Base-by-base conservation (phyloP, 2,888 invertebrate genomes). In the Epistrophe eligans region DNA sequence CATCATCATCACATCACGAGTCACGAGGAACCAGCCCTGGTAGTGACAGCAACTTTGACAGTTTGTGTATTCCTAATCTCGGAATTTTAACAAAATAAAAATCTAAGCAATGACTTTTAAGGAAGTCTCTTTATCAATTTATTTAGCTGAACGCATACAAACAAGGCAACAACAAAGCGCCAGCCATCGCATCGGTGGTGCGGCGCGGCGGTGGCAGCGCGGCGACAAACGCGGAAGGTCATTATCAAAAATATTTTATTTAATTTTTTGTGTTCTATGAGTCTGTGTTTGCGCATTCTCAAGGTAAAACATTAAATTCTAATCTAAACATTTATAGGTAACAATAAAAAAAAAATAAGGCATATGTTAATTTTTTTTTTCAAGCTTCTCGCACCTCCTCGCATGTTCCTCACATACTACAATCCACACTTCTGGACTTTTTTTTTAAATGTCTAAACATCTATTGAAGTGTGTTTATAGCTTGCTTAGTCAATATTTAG, bases 401-500 rank as follows among this genome's bases (percentile, higher is more conserved):
- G 2, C 19, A 24, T n/a, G 13, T 40, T 43, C 17, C 13, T n/a
- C 17, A 67, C 24, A 24, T 24, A 24, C 24, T 15, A 57, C 55
- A 11, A 11, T 48, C 50, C 24, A 60, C n/a, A 50, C 11, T 43
- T 15, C 40, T 32, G 48, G 55, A 67, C 50, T 50, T 48, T 67
- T 62, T 40, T 71, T 62, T 50, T 9, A 57, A 72, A 58, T 80
- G 73, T 67, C 60, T 50, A 52, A 67, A 67, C 77, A 60, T 35
- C 72, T 77, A 72, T 45, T 67, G 66, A 72, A 67, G 24, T 76
- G 62, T 67, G 40, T 72, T 82, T 57, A 74, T 79, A 52, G 62
- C 50, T 24, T 43, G 70, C 66, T 84, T 80, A 84, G 84, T 77
- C 73, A 73, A 62, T 85, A 77, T 77, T 81, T 85, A 85, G 72